Percentiles rank a stretch among this genome's conserved stretches.
These are phyloP conservation scores for Ectropis grisescens DNA, from an alignment of 1,140 invertebrate genomes.

Conservation along the genomic window DNA sequence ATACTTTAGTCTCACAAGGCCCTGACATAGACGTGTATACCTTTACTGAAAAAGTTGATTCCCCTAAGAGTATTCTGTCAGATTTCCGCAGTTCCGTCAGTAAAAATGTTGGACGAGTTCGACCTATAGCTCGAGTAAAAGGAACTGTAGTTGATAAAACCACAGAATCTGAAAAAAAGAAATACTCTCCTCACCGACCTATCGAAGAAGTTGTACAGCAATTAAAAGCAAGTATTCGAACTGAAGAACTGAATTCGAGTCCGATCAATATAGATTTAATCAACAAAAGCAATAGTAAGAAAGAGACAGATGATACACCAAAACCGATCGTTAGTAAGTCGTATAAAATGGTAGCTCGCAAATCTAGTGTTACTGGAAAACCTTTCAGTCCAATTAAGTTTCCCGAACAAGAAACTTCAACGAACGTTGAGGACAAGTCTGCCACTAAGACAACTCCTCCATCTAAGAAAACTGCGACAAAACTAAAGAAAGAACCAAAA, in stretches of 20 bases:
- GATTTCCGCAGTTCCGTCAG: conserved; percentile 53
- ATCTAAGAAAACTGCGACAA: conserved; percentile 33
- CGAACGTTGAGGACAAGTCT: conserved; percentile 30
- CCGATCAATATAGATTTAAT: conserved; percentile 11
- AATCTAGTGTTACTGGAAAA: conserved; percentile 59
- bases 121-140: conserved; percentile 66
- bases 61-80: conserved; percentile 57
- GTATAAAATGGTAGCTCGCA: conserved; percentile 62
- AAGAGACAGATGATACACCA: conserved; percentile 40
- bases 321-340: conserved; percentile 59
- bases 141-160: conserved; percentile 66
- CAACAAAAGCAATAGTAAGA: conserved; percentile 1
- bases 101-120: conserved; percentile 58
- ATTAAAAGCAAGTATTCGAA: conserved; percentile 50
- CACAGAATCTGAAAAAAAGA: conserved; percentile 55
- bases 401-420: conserved; percentile 35
- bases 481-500: conserved; percentile 42
- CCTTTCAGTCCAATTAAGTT: conserved; percentile 58
- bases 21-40: conserved; percentile 60
- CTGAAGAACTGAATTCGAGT: conserved; percentile 34
- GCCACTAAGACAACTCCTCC: conserved; percentile 14
- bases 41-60: conserved; percentile 62
- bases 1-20: conserved; percentile 46
- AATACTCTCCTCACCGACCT: conserved; percentile 58
- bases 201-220: conserved; percentile 65